phyloP scores from a whole-genome alignment of 1,140 invertebrate species.

The Cyclina sinensis region DNA sequence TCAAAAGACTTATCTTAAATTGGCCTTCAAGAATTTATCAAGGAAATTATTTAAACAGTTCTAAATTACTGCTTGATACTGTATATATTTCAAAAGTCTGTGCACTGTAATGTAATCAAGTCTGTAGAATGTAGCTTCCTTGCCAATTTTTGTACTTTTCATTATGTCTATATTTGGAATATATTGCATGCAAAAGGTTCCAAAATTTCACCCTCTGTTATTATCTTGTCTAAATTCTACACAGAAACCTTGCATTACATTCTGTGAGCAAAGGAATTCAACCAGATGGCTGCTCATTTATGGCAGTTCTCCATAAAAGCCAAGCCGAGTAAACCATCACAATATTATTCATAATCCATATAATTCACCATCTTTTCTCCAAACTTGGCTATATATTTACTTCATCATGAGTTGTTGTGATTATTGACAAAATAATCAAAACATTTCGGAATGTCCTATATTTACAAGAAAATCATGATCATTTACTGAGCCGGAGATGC shows the following conservation, averaged over 20 bases:
- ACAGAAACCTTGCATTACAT: neutral
- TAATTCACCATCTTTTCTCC: slow-evolving; percentile 61
- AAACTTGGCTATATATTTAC: slow-evolving; percentile 55
- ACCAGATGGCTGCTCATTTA: slow-evolving; percentile 8
- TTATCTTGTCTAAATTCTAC: slow-evolving; percentile 5
- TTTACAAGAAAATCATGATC: slow-evolving; percentile 71
- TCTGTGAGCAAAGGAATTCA: neutral
- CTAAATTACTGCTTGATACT: neutral
- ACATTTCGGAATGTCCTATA: slow-evolving; percentile 66
- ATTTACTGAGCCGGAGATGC: slow-evolving; percentile 63
- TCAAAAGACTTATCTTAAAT: no score
- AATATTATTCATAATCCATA: slow-evolving; percentile 67
- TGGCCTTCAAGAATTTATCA: no score
- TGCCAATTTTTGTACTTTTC: neutral
- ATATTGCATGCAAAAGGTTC: slow-evolving; percentile 6
- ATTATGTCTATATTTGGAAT: slow-evolving; percentile 20
- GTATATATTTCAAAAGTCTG: neutral
- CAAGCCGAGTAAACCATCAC: neutral
- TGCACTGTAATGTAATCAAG: slow-evolving; percentile 10
- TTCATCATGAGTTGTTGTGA: slow-evolving; percentile 59
- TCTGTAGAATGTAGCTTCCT: neutral
- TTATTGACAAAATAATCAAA: slow-evolving; percentile 70
- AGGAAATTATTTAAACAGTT: no score
- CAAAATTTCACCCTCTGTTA: slow-evolving; percentile 25
- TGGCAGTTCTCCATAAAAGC: slow-evolving; percentile 20